These are phyloP conservation scores for Drosophila subsilvestris DNA, from an alignment of 2,888 invertebrate genomes.

Conservation along the genomic window DNA sequence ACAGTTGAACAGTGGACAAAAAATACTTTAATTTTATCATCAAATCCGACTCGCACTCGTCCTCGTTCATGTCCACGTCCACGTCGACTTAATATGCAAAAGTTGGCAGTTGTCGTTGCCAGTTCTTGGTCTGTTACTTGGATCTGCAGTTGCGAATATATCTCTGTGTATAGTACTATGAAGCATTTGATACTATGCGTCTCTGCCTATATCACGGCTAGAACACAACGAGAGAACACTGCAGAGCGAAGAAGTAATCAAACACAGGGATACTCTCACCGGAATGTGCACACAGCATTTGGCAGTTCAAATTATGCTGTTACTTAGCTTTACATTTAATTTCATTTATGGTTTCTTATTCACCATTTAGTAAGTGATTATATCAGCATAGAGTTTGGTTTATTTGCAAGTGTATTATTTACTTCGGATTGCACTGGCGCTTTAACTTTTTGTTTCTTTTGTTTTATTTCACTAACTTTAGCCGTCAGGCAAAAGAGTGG, in stretches of 20 bases:
- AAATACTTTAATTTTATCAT: constrained; percentile 49
- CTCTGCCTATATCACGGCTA: background rate
- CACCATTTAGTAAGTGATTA: too few relatives aligned
- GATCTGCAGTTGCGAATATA: constrained; percentile 36
- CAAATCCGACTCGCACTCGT: constrained; percentile 14
- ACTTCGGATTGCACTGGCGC: background rate
- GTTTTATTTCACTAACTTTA: constrained; percentile 42
- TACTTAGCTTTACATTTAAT: too few relatives aligned
- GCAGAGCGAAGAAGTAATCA: background rate
- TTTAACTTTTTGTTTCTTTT: background rate
- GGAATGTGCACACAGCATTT: too few relatives aligned
- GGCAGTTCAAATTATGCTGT: too few relatives aligned
- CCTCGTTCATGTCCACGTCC: background rate
- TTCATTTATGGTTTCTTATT: too few relatives aligned
- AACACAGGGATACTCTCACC: background rate
- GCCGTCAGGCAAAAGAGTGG: constrained; percentile 46
- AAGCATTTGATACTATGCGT: background rate
- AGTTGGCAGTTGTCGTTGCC: constrained; percentile 54
- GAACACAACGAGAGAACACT: background rate
- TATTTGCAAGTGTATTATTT: background rate
- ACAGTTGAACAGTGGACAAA: constrained; percentile 18
- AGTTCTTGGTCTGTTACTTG: constrained; percentile 33
- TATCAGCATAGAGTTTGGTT: too few relatives aligned
- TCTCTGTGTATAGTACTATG: background rate
- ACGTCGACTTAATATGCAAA: constrained; percentile 49